A percentile compares a stretch with the other conserved stretches of the same genome.
These are phyloP conservation scores for Andrena hattorfiana DNA, from an alignment of 2,888 invertebrate genomes.

Conservation along the genomic window DNA sequence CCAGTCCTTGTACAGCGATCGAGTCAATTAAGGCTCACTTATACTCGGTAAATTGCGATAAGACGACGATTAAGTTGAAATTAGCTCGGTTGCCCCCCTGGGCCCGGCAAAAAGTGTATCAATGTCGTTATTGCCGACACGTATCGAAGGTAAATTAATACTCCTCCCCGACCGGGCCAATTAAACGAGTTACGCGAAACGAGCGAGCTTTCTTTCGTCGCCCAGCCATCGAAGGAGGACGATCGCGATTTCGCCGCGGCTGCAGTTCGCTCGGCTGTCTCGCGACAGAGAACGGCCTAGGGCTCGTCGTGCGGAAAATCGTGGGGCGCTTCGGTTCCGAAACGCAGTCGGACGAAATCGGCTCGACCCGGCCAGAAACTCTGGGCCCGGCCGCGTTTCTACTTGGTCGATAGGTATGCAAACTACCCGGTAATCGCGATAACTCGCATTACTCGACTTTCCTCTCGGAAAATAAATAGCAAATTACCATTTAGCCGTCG, in stretches of 20 bases:
- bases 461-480: conserved; percentile 78
- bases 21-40: conserved; percentile 73
- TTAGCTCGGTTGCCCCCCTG: conserved; percentile 56
- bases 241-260: background rate
- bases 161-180: conserved; percentile 58
- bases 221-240: background rate
- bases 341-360: background rate
- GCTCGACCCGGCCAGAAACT: conserved; percentile 28
- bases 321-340: background rate
- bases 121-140: conserved; percentile 72
- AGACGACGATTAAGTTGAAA: conserved; percentile 72
- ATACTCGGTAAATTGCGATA: conserved; percentile 71
- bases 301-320: background rate
- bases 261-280: background rate
- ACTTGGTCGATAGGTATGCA: conserved; percentile 64
- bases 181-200: conserved; percentile 60
- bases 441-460: conserved; percentile 73
- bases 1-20: conserved; percentile 66
- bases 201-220: conserved; percentile 26
- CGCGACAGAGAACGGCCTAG: background rate
- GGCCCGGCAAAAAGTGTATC: conserved; percentile 62
- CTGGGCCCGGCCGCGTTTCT: conserved; percentile 47
- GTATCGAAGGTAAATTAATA: conserved; percentile 69
- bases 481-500: conserved; percentile 79
- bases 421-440: conserved; percentile 57